Percentiles rank a stretch among this genome's conserved stretches.
Conservation (phyloP, 2,888 invertebrate genomes). For the Euzetes globulus region DNA sequence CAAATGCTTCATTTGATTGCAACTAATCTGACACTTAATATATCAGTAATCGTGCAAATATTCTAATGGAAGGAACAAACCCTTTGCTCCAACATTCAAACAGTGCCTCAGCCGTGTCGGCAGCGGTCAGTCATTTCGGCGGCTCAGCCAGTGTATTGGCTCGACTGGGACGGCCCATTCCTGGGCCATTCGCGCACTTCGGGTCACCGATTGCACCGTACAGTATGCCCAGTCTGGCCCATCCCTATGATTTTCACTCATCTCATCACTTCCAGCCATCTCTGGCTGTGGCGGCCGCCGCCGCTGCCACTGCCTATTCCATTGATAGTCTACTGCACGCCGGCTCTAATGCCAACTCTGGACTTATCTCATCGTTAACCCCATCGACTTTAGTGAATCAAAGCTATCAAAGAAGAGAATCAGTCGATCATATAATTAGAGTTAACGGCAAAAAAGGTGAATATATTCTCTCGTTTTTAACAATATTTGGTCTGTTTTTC, state of each 20-base stretch:
- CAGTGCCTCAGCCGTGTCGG: slow-evolving; percentile 13
- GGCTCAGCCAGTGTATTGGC: slow-evolving; percentile 38
- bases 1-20: not conserved
- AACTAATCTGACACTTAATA: not conserved
- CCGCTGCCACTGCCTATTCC: slow-evolving; percentile 35
- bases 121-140: slow-evolving; percentile 34
- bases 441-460: slow-evolving; percentile 38
- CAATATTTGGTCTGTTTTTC: not conserved
- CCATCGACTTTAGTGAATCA: slow-evolving; percentile 18
- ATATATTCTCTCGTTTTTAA: not conserved
- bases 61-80: slow-evolving; percentile 33
- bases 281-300: slow-evolving; percentile 37
- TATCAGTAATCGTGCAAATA: not conserved
- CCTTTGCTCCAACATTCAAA: slow-evolving; percentile 29
- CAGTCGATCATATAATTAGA: slow-evolving; percentile 13
- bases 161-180: slow-evolving; percentile 40
- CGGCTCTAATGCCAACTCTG: slow-evolving; percentile 37
- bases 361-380: slow-evolving; percentile 35
- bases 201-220: slow-evolving; percentile 42
- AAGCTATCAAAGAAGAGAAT: slow-evolving; percentile 29
- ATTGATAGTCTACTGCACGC: slow-evolving; percentile 40
- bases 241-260: slow-evolving; percentile 21
- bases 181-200: slow-evolving; percentile 42
- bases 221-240: slow-evolving; percentile 37
- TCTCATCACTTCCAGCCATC: slow-evolving; percentile 19